Conservation (phyloP, 2,888 invertebrate species). For the Tiliacea citrago region DNA sequence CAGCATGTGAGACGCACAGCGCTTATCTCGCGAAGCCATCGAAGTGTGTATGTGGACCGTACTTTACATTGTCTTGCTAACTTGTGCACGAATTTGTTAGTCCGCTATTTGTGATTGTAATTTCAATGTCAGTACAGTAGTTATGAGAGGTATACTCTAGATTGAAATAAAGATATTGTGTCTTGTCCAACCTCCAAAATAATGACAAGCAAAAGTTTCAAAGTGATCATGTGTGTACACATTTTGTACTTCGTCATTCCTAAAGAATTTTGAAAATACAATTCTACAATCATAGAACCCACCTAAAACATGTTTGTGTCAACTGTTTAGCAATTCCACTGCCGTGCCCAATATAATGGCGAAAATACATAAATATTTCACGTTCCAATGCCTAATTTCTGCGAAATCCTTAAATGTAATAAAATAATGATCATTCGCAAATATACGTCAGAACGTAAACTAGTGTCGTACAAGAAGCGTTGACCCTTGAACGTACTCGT, state of each 20-base stretch:
- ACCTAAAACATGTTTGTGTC: constrained; percentile 33
- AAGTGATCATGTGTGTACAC: not conserved
- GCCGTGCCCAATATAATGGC: constrained; percentile 38
- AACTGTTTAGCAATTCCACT: constrained; percentile 44
- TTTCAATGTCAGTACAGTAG: constrained; percentile 20
- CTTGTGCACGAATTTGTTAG: constrained; percentile 56
- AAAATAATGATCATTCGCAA: constrained; percentile 40
- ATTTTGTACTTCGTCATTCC: not conserved
- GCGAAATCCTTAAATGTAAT: constrained; percentile 54
- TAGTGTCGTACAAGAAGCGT: constrained; percentile 56
- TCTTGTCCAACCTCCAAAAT: not conserved
- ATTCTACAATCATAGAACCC: constrained; percentile 14
- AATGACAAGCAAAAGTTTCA: not conserved
- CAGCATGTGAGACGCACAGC: constrained; percentile 57
- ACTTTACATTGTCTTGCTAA: constrained; percentile 59
- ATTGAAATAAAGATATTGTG: not conserved
- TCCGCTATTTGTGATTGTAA: constrained; percentile 49
- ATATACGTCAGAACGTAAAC: constrained; percentile 46
- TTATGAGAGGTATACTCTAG: constrained; percentile 21
- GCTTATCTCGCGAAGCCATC: constrained; percentile 58
- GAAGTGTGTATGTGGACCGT: constrained; percentile 57
- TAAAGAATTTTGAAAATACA: constrained; percentile 12
- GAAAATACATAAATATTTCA: constrained; percentile 55
- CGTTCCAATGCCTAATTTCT: constrained; percentile 44
- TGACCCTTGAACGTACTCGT: constrained; percentile 59